Conservation (phyloP, 30 jellyfish, hydroid and myxozoan species). For the Turritopsis rubra region DNA sequence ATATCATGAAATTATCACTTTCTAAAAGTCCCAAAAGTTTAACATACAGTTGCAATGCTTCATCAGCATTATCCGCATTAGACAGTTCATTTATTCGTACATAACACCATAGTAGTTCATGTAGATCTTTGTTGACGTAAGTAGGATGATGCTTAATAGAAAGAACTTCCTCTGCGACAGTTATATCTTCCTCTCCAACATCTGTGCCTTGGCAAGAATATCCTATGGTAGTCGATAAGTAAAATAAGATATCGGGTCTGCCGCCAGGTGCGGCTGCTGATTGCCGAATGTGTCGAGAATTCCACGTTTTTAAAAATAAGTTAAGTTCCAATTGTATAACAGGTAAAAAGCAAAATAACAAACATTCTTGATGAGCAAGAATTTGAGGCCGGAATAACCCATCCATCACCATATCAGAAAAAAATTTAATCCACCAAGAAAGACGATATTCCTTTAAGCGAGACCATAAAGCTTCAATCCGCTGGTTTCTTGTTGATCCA, state of each 20-base stretch:
- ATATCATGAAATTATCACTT: constrained; percentile 6
- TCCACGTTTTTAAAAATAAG: constrained; percentile 19
- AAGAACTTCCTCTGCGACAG: constrained; percentile 16
- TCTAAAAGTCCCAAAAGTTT: constrained; percentile 18
- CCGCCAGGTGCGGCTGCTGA: constrained; percentile 42
- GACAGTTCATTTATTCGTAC: background rate
- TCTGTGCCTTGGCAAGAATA: constrained; percentile 7
- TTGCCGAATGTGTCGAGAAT: constrained; percentile 26
- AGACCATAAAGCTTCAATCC: too few species aligned
- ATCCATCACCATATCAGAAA: constrained; percentile 10
- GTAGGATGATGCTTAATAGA: constrained; percentile 11
- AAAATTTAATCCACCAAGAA: constrained; percentile 16
- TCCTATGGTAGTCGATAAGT: constrained; percentile 12
- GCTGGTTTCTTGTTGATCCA: constrained; percentile 29
- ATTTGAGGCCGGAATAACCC: background rate
- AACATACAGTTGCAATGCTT: constrained; percentile 17
- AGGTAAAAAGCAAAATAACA: constrained; percentile 6
- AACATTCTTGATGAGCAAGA: constrained; percentile 5
- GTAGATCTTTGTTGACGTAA: background rate
- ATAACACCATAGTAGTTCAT: constrained; percentile 2
- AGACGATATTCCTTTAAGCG: too few species aligned
- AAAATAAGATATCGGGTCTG: constrained; percentile 12
- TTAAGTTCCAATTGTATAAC: constrained; percentile 8
- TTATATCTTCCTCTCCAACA: constrained; percentile 12
- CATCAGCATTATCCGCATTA: constrained; percentile 5